A percentile compares a stretch with the other conserved stretches of the same genome.
Evolutionary conservation across 2,888 invertebrate species (phyloP).

Genomic region (Leucoptera coffeella): DNA sequence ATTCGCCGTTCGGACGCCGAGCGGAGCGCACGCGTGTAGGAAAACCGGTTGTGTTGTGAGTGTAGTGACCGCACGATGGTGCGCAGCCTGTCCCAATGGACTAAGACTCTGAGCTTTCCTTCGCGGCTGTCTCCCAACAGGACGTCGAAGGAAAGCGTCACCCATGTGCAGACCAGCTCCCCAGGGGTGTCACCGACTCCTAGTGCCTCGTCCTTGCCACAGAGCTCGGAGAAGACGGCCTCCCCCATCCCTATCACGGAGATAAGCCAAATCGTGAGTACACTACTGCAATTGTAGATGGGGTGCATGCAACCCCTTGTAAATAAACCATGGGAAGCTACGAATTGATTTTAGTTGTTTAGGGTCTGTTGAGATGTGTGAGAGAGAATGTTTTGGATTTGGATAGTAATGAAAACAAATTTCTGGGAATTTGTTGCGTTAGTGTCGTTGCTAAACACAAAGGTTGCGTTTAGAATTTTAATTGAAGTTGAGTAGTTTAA

Average conservation of each 20-base stretch:
- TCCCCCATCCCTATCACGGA: constrained; percentile 59
- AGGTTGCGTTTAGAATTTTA: too few species aligned
- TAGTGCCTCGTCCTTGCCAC: constrained; percentile 50
- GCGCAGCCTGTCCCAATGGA: constrained; percentile 84
- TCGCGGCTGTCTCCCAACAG: constrained; percentile 79
- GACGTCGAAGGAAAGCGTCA: constrained; percentile 65
- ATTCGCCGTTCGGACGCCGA: constrained; percentile 33
- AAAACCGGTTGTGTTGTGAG: constrained; percentile 13
- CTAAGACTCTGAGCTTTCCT: constrained; percentile 85
- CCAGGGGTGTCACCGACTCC: constrained; percentile 60
- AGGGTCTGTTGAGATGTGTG: too few species aligned
- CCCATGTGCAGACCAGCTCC: constrained; percentile 49
- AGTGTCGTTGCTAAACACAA: too few species aligned
- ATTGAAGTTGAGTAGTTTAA: too few species aligned
- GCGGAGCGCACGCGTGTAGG: constrained; percentile 17
- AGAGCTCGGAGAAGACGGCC: constrained; percentile 49
- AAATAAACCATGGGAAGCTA: constrained; percentile 2
- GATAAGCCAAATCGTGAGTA: constrained; percentile 63
- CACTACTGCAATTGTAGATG: constrained; percentile 1
- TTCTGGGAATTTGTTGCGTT: too few species aligned
- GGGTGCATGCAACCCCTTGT: neutral
- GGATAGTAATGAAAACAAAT: too few species aligned
- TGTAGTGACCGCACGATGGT: constrained; percentile 60
- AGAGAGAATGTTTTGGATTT: too few species aligned
- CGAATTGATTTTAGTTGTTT: constrained; percentile 5